phyloP scores from a whole-genome alignment of 2,113 vertebrate genomes.

The Myrmecophaga tridactyla region DNA sequence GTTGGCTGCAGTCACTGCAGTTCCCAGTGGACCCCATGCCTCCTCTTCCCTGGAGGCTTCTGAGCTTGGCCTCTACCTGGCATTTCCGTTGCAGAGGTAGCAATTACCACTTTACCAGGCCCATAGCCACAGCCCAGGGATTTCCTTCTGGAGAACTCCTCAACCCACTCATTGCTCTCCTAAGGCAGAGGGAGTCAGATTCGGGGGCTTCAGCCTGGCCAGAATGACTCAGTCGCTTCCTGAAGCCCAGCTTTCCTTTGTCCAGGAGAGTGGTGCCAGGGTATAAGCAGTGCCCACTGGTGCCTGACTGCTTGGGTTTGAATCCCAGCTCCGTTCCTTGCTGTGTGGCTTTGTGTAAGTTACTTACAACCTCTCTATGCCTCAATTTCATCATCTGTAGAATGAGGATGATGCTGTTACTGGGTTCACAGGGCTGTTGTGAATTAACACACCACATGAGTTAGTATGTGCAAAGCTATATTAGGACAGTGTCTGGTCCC shows the following conservation, averaged over 20 bases:
- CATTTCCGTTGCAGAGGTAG: conserved; percentile 16
- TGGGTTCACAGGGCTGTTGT: background rate
- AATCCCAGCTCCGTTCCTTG: background rate
- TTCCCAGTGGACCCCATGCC: background rate
- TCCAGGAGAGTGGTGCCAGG: background rate
- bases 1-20: background rate
- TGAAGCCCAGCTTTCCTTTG: background rate
- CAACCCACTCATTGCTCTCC: background rate
- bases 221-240: conserved; percentile 4
- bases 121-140: background rate
- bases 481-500: background rate
- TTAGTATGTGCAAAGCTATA: background rate
- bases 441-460: background rate
- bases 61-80: background rate
- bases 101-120: conserved; percentile 41
- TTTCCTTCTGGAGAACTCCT: background rate
- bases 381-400: background rate
- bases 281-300: background rate
- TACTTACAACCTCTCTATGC: background rate
- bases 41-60: background rate
- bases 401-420: background rate
- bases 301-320: background rate
- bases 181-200: background rate
- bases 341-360: background rate
- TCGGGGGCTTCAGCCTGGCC: background rate